Evolutionary conservation across 2,113 vertebrate species (phyloP).

Genomic region (Athene noctua): DNA sequence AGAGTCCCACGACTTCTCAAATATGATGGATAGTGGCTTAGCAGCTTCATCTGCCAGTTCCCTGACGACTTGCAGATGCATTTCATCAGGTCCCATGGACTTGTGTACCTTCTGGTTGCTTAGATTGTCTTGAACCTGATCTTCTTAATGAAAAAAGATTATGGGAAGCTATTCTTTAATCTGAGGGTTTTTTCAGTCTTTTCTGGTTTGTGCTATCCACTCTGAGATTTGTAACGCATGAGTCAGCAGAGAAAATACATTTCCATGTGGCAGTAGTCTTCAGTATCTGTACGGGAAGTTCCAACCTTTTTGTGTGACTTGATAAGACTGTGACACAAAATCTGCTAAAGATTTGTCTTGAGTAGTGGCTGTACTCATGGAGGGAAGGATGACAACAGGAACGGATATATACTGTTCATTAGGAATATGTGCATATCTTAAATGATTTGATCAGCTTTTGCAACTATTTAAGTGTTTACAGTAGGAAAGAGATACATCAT

Average conservation of each 20-base stretch:
- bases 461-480: background rate
- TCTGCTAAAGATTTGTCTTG: slow-evolving; percentile 68
- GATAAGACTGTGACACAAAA: slow-evolving; percentile 40
- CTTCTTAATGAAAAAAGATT: slow-evolving; percentile 20
- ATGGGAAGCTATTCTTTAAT: slow-evolving; percentile 20
- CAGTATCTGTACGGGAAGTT: background rate
- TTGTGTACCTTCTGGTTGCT: no score
- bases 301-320: slow-evolving; percentile 41
- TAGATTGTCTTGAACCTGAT: no score
- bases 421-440: background rate
- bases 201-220: slow-evolving; percentile 70
- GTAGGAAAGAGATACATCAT: background rate
- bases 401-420: background rate
- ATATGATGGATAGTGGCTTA: no score
- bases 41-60: no score
- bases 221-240: slow-evolving; percentile 66
- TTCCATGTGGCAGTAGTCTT: background rate
- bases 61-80: no score
- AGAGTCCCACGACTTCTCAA: no score
- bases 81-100: no score
- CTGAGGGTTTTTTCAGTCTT: slow-evolving; percentile 18
- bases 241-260: slow-evolving; percentile 50
- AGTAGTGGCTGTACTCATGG: background rate
- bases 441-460: background rate
- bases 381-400: background rate